phyloP scores from a whole-genome alignment of 2,888 invertebrate species.

The Sarcophaga carnaria region DNA sequence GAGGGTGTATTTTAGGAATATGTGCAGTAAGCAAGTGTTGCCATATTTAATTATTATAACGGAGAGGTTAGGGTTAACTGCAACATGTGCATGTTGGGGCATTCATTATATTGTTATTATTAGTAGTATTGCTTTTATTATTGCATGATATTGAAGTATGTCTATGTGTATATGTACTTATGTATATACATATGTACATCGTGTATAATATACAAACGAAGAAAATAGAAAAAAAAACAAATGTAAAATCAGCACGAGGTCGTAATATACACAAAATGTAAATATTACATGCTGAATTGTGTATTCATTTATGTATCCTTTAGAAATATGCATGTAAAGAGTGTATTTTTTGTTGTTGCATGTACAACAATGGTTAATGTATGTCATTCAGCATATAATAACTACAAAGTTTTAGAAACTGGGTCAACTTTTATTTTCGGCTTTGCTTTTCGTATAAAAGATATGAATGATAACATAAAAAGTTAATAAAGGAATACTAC shows the following conservation, averaged over 20 bases:
- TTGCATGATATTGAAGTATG: conserved; percentile 39
- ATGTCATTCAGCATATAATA: neutral
- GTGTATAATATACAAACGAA: too few relatives aligned
- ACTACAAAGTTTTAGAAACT: conserved; percentile 35
- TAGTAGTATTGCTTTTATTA: conserved; percentile 25
- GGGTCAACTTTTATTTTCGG: conserved; percentile 22
- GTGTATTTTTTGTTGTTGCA: neutral
- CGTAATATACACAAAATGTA: conserved; percentile 46
- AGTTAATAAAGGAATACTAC: conserved; percentile 8
- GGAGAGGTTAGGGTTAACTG: conserved; percentile 8
- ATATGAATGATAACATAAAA: neutral
- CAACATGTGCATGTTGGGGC: conserved; percentile 32
- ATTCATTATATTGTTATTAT: conserved; percentile 12
- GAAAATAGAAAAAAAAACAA: neutral
- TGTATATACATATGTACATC: too few relatives aligned
- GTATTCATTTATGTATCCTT: neutral
- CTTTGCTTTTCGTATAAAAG: conserved; percentile 16
- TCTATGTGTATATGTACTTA: neutral
- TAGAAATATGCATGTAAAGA: neutral
- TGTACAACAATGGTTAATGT: neutral
- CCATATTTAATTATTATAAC: conserved; percentile 17
- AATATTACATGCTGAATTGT: conserved; percentile 11
- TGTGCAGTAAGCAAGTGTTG: conserved; percentile 34
- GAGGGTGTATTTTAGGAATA: neutral
- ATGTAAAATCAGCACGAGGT: conserved; percentile 67